Evolutionary conservation across 2,797 vertebrate species (phyloP), one percentile per base, ranked within the genome.

Genomic region (Thripadectes ignobilis): DNA sequence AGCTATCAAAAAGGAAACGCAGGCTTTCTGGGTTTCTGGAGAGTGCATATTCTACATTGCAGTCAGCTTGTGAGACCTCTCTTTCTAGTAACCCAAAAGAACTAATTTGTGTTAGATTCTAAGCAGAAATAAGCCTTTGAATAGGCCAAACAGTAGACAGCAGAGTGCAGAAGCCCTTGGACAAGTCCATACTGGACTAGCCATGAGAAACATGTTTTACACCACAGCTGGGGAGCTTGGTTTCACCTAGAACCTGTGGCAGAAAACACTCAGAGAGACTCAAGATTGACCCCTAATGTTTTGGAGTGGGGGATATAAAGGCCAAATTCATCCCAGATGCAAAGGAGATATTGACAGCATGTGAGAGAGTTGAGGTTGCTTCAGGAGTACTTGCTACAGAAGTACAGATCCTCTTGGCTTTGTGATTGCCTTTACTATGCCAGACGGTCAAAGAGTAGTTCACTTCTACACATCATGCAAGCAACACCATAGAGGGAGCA

Each of bases 221-320:
- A 27, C 18, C 13, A 41, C 23, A 34, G 14, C 20, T 43, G 27
- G 1, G 22, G 7, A 38, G 5, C 18, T 14, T 14, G 13, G 4
- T 3, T 5, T 26, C 8, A 41, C 23, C 32, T 48, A 39, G 54
- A 65, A 8, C 45, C 18, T 74, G 26, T 49, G 65, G 9, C 23
- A 75, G 26, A 13, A 91, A 85, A 38, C 11, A 46, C 8, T 4
- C 29, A 58, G 34, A 36, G 30, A 38, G 7, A 49, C 7, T 32
- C 46, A 76, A 34, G 52, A 27, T 14, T 0, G 0, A 21, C 13
- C 20, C 41, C 7, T 34, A 54, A 15, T 24, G 18, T 27, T 46
- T 34, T 68, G 39, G 43, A 81, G 24, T 3, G 46, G 18, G 41
- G 22, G 5, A 11, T 68, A 30, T 32, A 41, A 54, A 48, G 20